Percentiles rank a stretch among this genome's conserved stretches.
Conservation (phyloP, 2,888 invertebrate genomes). For the Ephialtes manifestator region DNA sequence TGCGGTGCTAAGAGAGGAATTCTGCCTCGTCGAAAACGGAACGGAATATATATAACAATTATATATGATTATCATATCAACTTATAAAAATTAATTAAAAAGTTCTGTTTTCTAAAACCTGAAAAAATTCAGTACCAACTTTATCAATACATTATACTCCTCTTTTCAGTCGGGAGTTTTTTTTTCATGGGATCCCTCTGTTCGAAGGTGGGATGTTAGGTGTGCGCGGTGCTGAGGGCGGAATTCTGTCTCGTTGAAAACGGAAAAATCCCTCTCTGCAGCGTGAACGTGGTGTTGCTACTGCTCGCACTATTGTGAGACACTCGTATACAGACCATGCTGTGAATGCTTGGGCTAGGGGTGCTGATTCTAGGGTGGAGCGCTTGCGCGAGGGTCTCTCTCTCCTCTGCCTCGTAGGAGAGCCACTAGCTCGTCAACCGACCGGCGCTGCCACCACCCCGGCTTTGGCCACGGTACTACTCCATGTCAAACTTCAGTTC, state of each 20-base stretch:
- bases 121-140: no score
- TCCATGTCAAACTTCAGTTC: slow-evolving; percentile 82
- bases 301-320: slow-evolving; percentile 19
- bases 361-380: slow-evolving; percentile 70
- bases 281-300: neutral
- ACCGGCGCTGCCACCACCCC: slow-evolving; percentile 82
- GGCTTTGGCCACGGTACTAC: slow-evolving; percentile 76
- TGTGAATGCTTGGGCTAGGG: slow-evolving; percentile 41
- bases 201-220: neutral
- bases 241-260: slow-evolving; percentile 43
- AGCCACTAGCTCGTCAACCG: slow-evolving; percentile 74
- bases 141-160: no score
- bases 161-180: no score
- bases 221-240: slow-evolving; percentile 28
- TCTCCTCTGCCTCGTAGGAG: slow-evolving; percentile 72
- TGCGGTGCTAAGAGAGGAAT: no score
- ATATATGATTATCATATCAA: no score
- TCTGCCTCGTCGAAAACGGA: no score
- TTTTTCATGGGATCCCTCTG: neutral
- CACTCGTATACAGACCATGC: slow-evolving; percentile 3
- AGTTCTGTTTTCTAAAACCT: no score
- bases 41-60: no score
- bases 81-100: no score
- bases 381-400: slow-evolving; percentile 74
- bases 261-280: slow-evolving; percentile 51